phyloP scores from a whole-genome alignment of 2,888 invertebrate genomes.

The Heliconius ethilla region DNA sequence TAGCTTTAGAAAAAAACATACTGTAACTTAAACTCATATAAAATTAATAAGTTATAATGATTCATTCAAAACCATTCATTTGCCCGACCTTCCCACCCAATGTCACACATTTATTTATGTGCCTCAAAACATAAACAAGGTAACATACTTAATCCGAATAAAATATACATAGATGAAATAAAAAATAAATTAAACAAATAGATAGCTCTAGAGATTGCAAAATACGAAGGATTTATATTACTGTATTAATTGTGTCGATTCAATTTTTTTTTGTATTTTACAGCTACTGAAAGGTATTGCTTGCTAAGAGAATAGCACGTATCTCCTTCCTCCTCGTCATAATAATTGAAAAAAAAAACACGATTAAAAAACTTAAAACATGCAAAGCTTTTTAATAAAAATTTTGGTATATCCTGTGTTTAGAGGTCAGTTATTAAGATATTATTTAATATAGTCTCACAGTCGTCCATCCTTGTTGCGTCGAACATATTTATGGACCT shows the following conservation, averaged over 20 bases:
- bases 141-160: conserved; percentile 1
- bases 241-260: conserved; percentile 53
- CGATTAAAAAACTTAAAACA: conserved; percentile 31
- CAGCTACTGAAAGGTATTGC: conserved; percentile 56
- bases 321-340: conserved; percentile 42
- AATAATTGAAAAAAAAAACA: conserved; percentile 29
- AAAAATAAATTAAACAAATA: background rate
- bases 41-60: background rate
- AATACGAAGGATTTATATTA: conserved; percentile 51
- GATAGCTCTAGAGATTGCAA: conserved; percentile 50
- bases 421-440: conserved; percentile 26
- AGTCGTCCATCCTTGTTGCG: background rate
- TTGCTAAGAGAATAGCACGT: conserved; percentile 56
- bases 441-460: background rate
- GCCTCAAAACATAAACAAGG: background rate
- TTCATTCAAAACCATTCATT: background rate
- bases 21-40: background rate
- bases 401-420: conserved; percentile 36
- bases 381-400: conserved; percentile 36
- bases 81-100: background rate
- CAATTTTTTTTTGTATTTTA: conserved; percentile 46
- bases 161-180: conserved; percentile 13
- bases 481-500: background rate
- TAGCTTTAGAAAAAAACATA: background rate
- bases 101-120: background rate